Conservation (phyloP, 2,888 invertebrate genomes). For the Euproctis similis region DNA sequence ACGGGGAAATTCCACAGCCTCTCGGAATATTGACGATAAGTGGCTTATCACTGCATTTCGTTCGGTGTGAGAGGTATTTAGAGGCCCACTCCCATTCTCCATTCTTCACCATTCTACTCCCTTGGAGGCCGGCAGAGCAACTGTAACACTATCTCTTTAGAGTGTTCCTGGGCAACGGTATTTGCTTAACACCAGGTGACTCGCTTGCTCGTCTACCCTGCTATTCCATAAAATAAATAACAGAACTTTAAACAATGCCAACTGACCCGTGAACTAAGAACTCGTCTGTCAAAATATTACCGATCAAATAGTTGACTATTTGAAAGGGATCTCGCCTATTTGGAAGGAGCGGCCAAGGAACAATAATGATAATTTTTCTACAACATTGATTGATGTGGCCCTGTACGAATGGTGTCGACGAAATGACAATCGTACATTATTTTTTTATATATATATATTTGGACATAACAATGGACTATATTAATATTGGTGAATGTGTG, state of each 20-base stretch:
- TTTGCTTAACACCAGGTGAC: no score
- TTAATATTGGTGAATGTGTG: conserved; percentile 30
- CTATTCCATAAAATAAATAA: no score
- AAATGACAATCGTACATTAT: conserved; percentile 46
- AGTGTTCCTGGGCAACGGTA: no score
- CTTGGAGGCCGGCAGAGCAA: no score
- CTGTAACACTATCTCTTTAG: no score
- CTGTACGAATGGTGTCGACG: conserved; percentile 43
- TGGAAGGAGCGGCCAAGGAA: conserved; percentile 56
- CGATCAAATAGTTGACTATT: conserved; percentile 25
- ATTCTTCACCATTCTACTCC: no score
- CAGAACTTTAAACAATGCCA: conserved; percentile 21
- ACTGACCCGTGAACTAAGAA: conserved; percentile 39
- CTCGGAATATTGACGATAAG: no score
- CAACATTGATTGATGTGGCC: conserved; percentile 64
- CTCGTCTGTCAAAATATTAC: conserved; percentile 41
- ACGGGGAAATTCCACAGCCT: no score
- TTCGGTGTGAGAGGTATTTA: no score
- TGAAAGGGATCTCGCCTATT: conserved; percentile 44
- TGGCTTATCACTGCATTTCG: no score
- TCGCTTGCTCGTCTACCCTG: no score
- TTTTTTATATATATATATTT: conserved; percentile 31
- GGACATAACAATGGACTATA: conserved; percentile 35
- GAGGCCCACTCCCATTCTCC: no score
- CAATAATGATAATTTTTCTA: conserved; percentile 65